These are phyloP conservation scores for Oxyteleia sp. DNA, from an alignment of 2,888 invertebrate species.

Conservation along the genomic window DNA sequence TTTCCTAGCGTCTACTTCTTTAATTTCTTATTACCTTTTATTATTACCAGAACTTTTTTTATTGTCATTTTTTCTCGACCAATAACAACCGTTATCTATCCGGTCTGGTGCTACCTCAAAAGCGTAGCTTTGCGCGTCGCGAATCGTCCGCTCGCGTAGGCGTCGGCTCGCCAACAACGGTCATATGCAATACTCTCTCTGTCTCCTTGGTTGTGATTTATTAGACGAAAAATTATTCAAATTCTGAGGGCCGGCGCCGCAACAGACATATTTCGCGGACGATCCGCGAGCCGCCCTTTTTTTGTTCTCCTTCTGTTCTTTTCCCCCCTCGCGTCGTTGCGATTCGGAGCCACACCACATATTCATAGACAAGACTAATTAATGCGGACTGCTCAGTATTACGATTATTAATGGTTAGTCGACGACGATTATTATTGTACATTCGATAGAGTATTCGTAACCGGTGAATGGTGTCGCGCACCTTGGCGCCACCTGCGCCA, in stretches of 20 bases:
- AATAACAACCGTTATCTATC: slow-evolving; percentile 65
- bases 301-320: slow-evolving; percentile 66
- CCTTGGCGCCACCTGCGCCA: not conserved
- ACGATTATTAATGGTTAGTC: slow-evolving; percentile 72
- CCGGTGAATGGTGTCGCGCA: slow-evolving; percentile 47
- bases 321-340: slow-evolving; percentile 49
- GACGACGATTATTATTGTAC: slow-evolving; percentile 57
- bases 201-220: slow-evolving; percentile 71
- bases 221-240: slow-evolving; percentile 51
- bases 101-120: slow-evolving; percentile 74
- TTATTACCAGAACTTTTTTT: slow-evolving; percentile 22
- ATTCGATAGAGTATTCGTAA: slow-evolving; percentile 57
- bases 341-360: slow-evolving; percentile 67
- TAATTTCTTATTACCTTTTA: slow-evolving; percentile 54
- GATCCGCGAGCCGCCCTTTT: slow-evolving; percentile 62
- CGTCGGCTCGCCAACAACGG: slow-evolving; percentile 47
- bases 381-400: slow-evolving; percentile 79
- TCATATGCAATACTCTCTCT: slow-evolving; percentile 68
- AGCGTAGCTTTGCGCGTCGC: slow-evolving; percentile 71
- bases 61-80: slow-evolving; percentile 12
- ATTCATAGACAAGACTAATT: slow-evolving; percentile 76
- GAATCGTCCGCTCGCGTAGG: slow-evolving; percentile 59
- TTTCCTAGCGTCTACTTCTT: slow-evolving; percentile 75
- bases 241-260: slow-evolving; percentile 33
- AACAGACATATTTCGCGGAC: slow-evolving; percentile 40